phyloP scores from a whole-genome alignment of 2,113 vertebrate genomes.

The Numenius arquata region DNA sequence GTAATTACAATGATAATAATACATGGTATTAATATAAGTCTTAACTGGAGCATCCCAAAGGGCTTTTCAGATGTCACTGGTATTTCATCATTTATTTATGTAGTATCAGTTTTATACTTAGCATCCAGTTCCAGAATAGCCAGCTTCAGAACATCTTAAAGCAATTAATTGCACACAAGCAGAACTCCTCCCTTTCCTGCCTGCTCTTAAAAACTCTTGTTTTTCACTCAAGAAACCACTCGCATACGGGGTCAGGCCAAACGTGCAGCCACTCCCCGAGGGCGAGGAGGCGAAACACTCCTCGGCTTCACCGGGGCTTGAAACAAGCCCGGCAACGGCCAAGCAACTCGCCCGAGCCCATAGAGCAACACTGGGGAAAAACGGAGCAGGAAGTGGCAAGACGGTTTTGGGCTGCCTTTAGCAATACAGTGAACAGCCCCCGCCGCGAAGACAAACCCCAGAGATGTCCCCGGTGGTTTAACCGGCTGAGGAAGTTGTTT shows the following conservation, averaged over 20 bases:
- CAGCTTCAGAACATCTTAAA: slow-evolving; percentile 41
- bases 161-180: slow-evolving; percentile 10
- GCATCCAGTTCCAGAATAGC: not conserved
- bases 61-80: slow-evolving; percentile 31
- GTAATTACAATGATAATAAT: not conserved
- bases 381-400: not conserved
- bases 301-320: rapidly evolving
- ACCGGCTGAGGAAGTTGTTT: slow-evolving; percentile 4
- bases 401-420: not conserved
- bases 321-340: rapidly evolving
- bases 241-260: not conserved
- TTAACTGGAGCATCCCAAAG: slow-evolving; percentile 21
- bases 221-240: slow-evolving; percentile 35
- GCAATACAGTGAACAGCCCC: not conserved
- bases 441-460: not conserved
- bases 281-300: not conserved
- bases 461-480: not conserved
- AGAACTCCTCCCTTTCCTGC: slow-evolving; percentile 48
- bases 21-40: slow-evolving; percentile 27
- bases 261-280: not conserved
- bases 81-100: slow-evolving; percentile 55
- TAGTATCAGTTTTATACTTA: slow-evolving; percentile 47
- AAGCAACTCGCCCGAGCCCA: not conserved
- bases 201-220: slow-evolving; percentile 8
- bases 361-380: not conserved